Conservation (phyloP, 2,888 invertebrate species). For the Hemicrepidius hirtus region DNA sequence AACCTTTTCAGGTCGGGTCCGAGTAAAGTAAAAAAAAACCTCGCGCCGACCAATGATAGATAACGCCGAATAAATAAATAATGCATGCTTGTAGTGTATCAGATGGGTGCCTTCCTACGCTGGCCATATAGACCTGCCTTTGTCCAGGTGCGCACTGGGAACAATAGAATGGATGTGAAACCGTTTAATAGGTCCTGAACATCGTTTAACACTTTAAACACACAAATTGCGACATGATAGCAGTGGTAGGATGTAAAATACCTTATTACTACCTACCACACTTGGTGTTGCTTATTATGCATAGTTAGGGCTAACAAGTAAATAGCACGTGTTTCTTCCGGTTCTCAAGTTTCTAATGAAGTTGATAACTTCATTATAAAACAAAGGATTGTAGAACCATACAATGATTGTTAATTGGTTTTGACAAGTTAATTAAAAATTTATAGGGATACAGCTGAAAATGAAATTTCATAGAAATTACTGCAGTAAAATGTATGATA, state of each 20-base stretch:
- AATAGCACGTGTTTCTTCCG: constrained; percentile 51
- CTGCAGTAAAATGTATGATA: too few species aligned
- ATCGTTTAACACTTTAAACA: constrained; percentile 53
- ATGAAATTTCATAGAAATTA: too few species aligned
- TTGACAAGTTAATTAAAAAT: too few species aligned
- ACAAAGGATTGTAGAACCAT: constrained; percentile 1
- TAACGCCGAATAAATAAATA: constrained; percentile 53
- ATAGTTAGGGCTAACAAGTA: constrained; percentile 38
- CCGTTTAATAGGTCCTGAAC: constrained; percentile 52
- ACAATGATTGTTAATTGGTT: too few species aligned
- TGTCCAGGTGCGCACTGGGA: constrained; percentile 50
- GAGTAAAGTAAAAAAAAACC: constrained; percentile 35
- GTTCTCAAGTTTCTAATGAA: constrained; percentile 25
- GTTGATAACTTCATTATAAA: background rate
- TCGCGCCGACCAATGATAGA: constrained; percentile 46
- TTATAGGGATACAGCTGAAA: too few species aligned
- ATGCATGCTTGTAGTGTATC: constrained; percentile 50
- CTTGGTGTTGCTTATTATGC: constrained; percentile 35
- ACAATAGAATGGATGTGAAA: constrained; percentile 53
- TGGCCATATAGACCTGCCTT: constrained; percentile 46
- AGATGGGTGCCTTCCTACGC: constrained; percentile 53
- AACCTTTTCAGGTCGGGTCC: constrained; percentile 17
- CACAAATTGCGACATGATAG: constrained; percentile 53
- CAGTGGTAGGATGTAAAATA: constrained; percentile 12
- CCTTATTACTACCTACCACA: constrained; percentile 25